Percentiles rank a stretch among this genome's conserved stretches.
Evolutionary conservation across 1,140 invertebrate species (phyloP).

Genomic region (Coenobita brevimanus): DNA sequence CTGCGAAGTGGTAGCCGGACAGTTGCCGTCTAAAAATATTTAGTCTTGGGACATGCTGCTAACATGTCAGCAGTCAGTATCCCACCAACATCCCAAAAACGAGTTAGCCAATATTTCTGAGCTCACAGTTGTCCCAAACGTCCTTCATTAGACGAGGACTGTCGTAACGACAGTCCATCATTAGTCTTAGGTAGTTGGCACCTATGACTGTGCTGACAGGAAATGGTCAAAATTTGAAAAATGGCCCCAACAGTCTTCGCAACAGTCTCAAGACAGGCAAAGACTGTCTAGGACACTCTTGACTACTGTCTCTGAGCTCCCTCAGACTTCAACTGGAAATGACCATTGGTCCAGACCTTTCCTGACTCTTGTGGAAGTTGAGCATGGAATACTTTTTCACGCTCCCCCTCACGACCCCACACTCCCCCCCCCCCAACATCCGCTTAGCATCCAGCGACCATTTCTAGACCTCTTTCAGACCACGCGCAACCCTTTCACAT

Average conservation of each 20-base stretch:
- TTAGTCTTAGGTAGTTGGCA: background rate
- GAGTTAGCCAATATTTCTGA: background rate
- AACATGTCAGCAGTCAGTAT: background rate
- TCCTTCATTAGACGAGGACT: slow-evolving; percentile 8
- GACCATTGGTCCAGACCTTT: background rate
- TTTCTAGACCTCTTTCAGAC: background rate
- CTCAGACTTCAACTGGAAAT: background rate
- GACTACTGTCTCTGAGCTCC: background rate
- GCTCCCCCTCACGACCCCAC: background rate
- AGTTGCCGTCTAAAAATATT: no score
- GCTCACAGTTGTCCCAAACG: background rate
- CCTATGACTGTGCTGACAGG: background rate
- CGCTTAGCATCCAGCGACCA: background rate
- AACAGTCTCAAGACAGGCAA: background rate
- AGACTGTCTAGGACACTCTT: background rate
- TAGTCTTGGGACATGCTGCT: background rate
- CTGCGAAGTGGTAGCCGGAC: no score
- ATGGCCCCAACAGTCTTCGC: background rate
- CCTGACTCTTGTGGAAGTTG: background rate
- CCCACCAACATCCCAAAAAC: background rate
- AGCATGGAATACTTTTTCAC: background rate
- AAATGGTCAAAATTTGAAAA: background rate
- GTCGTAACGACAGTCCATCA: slow-evolving; percentile 16
- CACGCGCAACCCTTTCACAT: background rate
- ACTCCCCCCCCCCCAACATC: no score